Base-by-base conservation (phyloP, 2,797 vertebrate species). In the Pseudomugil gertrudae region DNA sequence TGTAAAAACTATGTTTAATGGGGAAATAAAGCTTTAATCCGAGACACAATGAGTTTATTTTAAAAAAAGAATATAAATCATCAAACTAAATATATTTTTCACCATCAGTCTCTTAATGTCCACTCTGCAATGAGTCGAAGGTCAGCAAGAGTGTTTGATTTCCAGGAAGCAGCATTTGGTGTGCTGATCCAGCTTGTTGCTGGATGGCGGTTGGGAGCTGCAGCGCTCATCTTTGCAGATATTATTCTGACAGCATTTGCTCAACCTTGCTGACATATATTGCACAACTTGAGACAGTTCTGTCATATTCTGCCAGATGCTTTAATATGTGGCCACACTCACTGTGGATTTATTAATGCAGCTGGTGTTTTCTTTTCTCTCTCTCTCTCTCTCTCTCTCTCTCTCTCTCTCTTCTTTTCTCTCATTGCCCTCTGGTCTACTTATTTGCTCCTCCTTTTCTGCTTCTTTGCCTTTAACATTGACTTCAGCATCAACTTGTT, bases 331-430 rank as follows among this genome's bases (percentile, higher is more conserved):
- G 82, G 82, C 89, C 85, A 85, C 76, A 88, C 81, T 84, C 74
- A 55, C 74, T 76, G 73, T 85, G 77, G 81, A 86, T 86, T 88
- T 92, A 93, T 93, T 92, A 92, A 93, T 93, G 90, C 89, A 90
- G 87, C 83, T 87, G 87, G 83, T 90, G 88, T 88, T 87, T 91
- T 50, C 5, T 32, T 15, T 5, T 23, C 13, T 55, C 21, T 35
- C 2, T 23, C 17, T 38, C 15, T 38, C 14, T 38, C 14, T 38
- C 36, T 17, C 15, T 40, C 38, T 19, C 38, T 36, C 10, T 45
- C 84, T 85, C 85, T 86, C 77, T 29, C 52, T 38, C 35, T 64
- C 24, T 61, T 38, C 60, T 63, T 60, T 59, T 71, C 65, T 66
- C 56, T 72, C 57, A 63, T 74, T 83, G 67, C 84, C 72, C 75